Conservation (phyloP, 2,797 vertebrate species). For the Xiphophorus birchmanni region DNA sequence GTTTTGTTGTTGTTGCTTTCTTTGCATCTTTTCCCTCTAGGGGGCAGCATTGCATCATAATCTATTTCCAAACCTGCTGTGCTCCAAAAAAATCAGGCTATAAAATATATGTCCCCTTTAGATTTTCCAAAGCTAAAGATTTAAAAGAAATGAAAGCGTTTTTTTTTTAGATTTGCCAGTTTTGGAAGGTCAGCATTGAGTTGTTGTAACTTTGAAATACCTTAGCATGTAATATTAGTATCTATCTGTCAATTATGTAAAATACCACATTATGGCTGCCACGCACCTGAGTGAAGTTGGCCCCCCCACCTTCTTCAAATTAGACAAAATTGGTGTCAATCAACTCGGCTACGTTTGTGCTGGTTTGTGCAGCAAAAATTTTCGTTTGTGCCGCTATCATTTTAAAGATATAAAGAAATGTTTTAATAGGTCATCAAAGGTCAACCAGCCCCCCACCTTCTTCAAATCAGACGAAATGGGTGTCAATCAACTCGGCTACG, state of each 20-base stretch:
- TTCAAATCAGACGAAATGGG: too few species aligned
- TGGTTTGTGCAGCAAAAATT: too few species aligned
- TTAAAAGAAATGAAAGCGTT: neutral
- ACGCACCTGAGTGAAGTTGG: too few species aligned
- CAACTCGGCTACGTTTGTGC: too few species aligned
- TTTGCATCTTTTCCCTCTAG: constrained; percentile 41
- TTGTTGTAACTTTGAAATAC: neutral
- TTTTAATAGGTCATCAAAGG: too few species aligned
- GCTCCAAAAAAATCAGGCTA: neutral
- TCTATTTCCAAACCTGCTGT: neutral
- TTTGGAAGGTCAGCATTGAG: neutral
- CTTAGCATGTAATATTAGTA: neutral
- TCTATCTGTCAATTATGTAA: neutral
- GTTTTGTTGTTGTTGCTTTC: neutral
- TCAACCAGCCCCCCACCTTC: too few species aligned
- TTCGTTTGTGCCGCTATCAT: too few species aligned
- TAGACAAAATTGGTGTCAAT: too few species aligned
- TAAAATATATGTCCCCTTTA: neutral
- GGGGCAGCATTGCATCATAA: constrained; percentile 55
- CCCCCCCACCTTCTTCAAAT: too few species aligned
- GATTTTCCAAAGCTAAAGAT: neutral
- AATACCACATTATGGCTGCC: neutral
- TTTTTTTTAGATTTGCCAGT: too few species aligned
- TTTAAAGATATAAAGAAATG: too few species aligned
- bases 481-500: too few species aligned